Percentiles rank a stretch among this genome's conserved stretches.
Conservation (phyloP, 2,113 vertebrate species). For the Dicaeum eximium region DNA sequence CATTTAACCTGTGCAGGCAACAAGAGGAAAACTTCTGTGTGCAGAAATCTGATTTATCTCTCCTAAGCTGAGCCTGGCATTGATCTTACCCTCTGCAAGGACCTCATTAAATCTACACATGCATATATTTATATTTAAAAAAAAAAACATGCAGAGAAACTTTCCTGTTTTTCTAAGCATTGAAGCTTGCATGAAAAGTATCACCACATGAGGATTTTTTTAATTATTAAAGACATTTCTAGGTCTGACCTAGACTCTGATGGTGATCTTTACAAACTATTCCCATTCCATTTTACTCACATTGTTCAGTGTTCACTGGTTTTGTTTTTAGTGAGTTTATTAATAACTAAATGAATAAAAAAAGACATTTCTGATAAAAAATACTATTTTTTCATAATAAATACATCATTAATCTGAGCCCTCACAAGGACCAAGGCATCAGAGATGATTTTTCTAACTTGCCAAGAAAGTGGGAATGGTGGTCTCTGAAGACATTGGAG, state of each 20-base stretch:
- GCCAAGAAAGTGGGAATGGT: neutral
- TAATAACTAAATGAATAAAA: neutral
- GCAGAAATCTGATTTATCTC: neutral
- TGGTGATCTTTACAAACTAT: neutral
- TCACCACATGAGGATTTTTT: neutral
- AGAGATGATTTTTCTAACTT: neutral
- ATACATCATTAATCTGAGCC: neutral
- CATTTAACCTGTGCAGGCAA: neutral
- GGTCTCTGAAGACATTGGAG: neutral
- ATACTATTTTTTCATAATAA: neutral
- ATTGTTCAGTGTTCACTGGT: rapidly evolving
- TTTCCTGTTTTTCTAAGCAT: constrained; percentile 60
- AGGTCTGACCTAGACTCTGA: neutral
- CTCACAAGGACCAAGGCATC: neutral
- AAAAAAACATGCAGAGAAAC: neutral
- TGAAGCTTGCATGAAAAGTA: constrained; percentile 33
- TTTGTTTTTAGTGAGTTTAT: neutral
- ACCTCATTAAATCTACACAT: neutral
- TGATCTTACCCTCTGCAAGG: neutral
- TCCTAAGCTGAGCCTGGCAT: neutral
- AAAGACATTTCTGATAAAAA: neutral
- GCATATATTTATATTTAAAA: neutral
- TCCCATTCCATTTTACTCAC: neutral
- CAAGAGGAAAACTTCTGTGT: neutral
- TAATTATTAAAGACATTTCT: neutral